Percentiles rank a stretch among this genome's conserved stretches.
These are phyloP conservation scores for Drosophila glabriapex DNA, from an alignment of 2,888 invertebrate species.

Conservation along the genomic window DNA sequence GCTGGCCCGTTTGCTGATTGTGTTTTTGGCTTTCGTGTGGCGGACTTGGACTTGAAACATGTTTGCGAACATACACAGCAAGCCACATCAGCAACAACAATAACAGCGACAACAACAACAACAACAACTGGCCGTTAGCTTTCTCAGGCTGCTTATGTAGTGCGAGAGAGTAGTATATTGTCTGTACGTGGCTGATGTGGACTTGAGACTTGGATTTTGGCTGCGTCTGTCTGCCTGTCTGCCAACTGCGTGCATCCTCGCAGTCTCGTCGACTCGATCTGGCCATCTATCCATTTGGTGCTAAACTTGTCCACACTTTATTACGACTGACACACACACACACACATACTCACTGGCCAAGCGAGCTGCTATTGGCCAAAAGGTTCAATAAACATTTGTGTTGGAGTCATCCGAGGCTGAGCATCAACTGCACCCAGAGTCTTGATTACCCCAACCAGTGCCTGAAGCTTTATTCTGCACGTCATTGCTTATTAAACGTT, in stretches of 20 bases:
- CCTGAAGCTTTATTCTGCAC: conserved; percentile 58
- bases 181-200: conserved; percentile 31
- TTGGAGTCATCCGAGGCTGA: conserved; percentile 26
- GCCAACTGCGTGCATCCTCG: conserved; percentile 23
- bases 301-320: conserved; percentile 79
- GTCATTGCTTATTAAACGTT: conserved; percentile 74
- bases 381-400: conserved; percentile 60
- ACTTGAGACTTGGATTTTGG: conserved; percentile 18
- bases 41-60: conserved; percentile 64
- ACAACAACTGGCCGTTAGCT: conserved; percentile 64
- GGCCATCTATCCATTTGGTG: conserved; percentile 60
- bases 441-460: conserved; percentile 5
- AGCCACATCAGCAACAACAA: conserved; percentile 7
- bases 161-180: conserved; percentile 28
- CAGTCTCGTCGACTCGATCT: conserved; percentile 29
- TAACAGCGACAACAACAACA: conserved; percentile 15
- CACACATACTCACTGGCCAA: not conserved
- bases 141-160: conserved; percentile 42
- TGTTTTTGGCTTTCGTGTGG: conserved; percentile 62
- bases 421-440: conserved; percentile 31
- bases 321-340: conserved; percentile 59
- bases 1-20: conserved; percentile 48
- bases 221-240: conserved; percentile 13
- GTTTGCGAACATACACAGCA: conserved; percentile 46
- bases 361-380: conserved; percentile 36